Base-by-base conservation (phyloP, 2,888 invertebrate species). In the Steromphala cineraria region DNA sequence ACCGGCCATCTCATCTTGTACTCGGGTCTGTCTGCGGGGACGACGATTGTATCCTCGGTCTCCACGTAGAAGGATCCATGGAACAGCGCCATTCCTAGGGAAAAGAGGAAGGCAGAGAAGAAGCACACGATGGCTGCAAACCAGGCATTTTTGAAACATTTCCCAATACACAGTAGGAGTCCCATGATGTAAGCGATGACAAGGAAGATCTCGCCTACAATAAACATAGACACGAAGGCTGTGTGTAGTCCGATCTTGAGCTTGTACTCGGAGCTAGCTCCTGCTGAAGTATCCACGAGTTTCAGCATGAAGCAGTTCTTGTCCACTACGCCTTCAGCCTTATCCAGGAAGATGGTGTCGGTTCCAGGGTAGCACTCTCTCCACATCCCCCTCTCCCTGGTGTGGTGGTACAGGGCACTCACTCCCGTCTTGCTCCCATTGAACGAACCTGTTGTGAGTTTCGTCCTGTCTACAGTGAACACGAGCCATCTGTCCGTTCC, bases 401-500 rank as follows among this genome's bases (percentile, higher is more conserved):
- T 85, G 78, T 88, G 85, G 24, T 87, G 84, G 52, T 86, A 88
- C 81, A 87, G 81, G 2, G 80, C 88, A 40, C 55, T 19, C 1
- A 21, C 53, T n/a, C 36, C 71, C 13, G 10, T 19, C 31, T 15
- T 71, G 8, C 31, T 19, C 5, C 2, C 31, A 36, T 15, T n/a
- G 15, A 19, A 19, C 36, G 31, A 10, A 10, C 17, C 17, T 36
- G 17, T 1, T 0, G 40, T n/a, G 13, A 90, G 62, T 19, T 79
- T 81, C 7, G 28, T 74, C 40, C 87, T 78, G 75, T 89, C 83
- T 5, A 92, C 91, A 19, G 86, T 87, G 81, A 87, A 90, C 78
- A 89, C 89, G 77, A 90, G 55, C 91, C 92, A 92, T 83, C 89
- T 84, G 82, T 92, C 91, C 7, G 91, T 92, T 7, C 91, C 88